Evolutionary conservation across 2,888 invertebrate genomes (phyloP), one percentile per base, ranked within the genome.

Genomic region (Archaeoteleia sp.): DNA sequence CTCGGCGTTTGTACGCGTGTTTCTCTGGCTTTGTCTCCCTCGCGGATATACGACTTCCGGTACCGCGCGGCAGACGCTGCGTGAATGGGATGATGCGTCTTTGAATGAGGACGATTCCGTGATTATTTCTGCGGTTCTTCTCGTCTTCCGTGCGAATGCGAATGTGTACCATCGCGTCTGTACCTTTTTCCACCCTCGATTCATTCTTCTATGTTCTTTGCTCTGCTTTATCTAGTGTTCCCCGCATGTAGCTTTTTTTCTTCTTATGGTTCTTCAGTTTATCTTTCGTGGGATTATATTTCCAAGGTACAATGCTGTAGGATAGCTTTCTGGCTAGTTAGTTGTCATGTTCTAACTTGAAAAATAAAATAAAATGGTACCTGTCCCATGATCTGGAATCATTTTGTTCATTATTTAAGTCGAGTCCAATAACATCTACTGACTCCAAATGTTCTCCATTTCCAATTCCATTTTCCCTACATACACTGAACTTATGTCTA

Each of bases 41-140:
- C 78, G 78, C 81, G 80, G 81, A 82, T 82, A 79, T 80, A 82
- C 82, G 80, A 85, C 85, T 85, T 85, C 85, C 85, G 85, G 85
- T 81, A 75, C 78, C 74, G 76, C 74, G 76, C 73, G 70, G 77
- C 78, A 77, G 77, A 72, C 73, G 70, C 73, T 83, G 76, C 46
- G 39, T 68, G 45, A 83, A 84, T 84, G 78, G 80, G 83, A 84
- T 84, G 84, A 82, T 82, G 80, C 78, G 74, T 75, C 75, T 76
- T 80, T 79, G 72, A 80, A 75, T 61, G 75, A 74, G 66, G 75
- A 77, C 76, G 75, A 78, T 78, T 77, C 74, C 73, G 71, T 74
- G 78, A 81, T 81, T 79, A 80, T 80, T 78, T 74, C 73, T 70
- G 74, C 71, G 78, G 72, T 76, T 76, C 55, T 53, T 60, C 62